phyloP scores from a whole-genome alignment of 2,888 invertebrate species.

The Catocala nupta region DNA sequence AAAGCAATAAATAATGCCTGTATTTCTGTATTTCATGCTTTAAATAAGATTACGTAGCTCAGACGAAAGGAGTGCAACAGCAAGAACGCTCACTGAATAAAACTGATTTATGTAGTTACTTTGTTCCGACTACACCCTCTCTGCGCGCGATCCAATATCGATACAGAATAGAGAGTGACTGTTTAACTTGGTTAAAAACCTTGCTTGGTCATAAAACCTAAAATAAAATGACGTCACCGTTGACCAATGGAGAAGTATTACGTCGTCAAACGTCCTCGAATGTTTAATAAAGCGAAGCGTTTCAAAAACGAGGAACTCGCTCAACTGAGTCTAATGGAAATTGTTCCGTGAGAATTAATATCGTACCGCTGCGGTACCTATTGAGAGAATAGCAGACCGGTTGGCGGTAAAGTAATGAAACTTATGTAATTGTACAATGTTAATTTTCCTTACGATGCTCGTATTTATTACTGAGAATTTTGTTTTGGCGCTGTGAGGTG shows the following conservation, averaged over 20 bases:
- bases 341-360: constrained; percentile 6
- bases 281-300: background rate
- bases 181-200: background rate
- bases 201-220: background rate
- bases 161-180: constrained; percentile 4
- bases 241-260: too few species aligned
- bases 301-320: background rate
- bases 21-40: constrained; percentile 1
- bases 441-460: background rate
- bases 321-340: background rate
- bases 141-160: background rate
- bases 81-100: background rate
- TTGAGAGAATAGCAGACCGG: background rate
- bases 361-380: background rate
- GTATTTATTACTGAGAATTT: background rate
- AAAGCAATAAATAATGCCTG: background rate
- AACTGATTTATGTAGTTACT: background rate
- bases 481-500: background rate
- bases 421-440: background rate
- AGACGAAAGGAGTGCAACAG: background rate
- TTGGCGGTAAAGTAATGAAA: background rate
- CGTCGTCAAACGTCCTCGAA: background rate
- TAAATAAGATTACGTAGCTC: background rate
- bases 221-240: too few species aligned
- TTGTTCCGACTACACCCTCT: background rate